Conservation (phyloP, 2,888 invertebrate species). For the Sinodicranocentrus sp. region DNA sequence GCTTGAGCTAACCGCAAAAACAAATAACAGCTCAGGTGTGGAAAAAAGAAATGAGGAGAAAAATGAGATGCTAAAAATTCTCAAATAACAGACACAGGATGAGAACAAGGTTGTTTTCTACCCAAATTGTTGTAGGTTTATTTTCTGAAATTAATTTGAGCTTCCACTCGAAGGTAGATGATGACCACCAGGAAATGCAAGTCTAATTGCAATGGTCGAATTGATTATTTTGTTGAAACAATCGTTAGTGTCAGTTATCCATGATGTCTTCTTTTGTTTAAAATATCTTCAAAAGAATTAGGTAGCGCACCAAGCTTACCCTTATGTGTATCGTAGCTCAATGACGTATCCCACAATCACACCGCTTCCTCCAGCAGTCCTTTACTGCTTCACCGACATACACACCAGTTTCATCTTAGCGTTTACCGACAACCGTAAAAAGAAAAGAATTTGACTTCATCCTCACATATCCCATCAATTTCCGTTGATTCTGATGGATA, state of each 20-base stretch:
- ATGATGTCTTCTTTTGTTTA: not conserved
- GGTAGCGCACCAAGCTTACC: slow-evolving; percentile 27
- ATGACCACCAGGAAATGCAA: too few species aligned
- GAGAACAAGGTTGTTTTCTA: too few species aligned
- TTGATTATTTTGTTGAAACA: too few species aligned
- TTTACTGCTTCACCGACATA: not conserved
- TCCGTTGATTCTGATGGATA: not conserved
- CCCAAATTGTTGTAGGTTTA: too few species aligned
- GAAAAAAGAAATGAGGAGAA: slow-evolving; percentile 41
- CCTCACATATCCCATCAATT: too few species aligned
- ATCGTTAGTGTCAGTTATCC: too few species aligned
- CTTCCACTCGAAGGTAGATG: too few species aligned
- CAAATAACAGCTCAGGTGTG: slow-evolving; percentile 64
- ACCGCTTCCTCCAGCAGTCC: not conserved
- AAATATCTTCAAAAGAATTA: not conserved
- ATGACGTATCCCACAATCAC: not conserved
- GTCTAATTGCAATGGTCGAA: too few species aligned
- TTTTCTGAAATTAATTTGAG: too few species aligned
- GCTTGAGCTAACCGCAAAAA: slow-evolving; percentile 61
- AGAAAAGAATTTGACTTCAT: not conserved
- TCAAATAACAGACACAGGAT: too few species aligned
- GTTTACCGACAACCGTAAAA: not conserved
- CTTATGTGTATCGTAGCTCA: not conserved
- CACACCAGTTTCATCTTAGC: not conserved
- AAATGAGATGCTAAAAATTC: slow-evolving; percentile 58